Evolutionary conservation across 2,888 invertebrate genomes (phyloP).

Genomic region (Drosophila demipolita): DNA sequence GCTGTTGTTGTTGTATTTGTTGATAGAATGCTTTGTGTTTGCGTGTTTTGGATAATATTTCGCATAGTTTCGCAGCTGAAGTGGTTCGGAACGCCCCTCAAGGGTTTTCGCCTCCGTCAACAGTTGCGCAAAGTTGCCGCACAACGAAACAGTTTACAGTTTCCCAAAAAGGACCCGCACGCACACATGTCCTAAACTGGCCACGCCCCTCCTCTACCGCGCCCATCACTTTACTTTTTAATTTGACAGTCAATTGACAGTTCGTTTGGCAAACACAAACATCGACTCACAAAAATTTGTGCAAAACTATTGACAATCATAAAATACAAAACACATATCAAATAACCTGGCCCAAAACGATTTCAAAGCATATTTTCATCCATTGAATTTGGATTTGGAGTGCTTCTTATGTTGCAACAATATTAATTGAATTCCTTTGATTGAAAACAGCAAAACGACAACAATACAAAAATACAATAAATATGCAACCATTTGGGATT

Average conservation of each 20-base stretch:
- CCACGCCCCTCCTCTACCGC: constrained; percentile 12
- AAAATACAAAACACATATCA: constrained; percentile 59
- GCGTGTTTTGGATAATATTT: constrained; percentile 68
- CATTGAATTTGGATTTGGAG: constrained; percentile 16
- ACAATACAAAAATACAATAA: background rate
- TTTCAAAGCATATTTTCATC: constrained; percentile 42
- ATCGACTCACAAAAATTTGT: constrained; percentile 49
- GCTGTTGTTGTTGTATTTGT: constrained; percentile 4
- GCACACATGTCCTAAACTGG: constrained; percentile 23
- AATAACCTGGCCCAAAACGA: constrained; percentile 63
- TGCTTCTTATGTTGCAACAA: constrained; percentile 35
- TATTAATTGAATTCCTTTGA: constrained; percentile 57
- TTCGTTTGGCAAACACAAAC: constrained; percentile 76
- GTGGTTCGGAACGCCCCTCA: constrained; percentile 48
- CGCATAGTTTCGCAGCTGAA: constrained; percentile 69
- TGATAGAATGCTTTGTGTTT: constrained; percentile 22
- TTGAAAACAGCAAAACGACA: constrained; percentile 14
- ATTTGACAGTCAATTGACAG: constrained; percentile 81
- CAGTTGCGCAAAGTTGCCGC: constrained; percentile 60
- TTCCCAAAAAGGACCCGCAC: constrained; percentile 49
- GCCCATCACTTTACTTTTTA: constrained; percentile 65
- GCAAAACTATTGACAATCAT: constrained; percentile 64
- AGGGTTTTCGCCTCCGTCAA: constrained; percentile 31
- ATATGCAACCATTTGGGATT: constrained; percentile 13
- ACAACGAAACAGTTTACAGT: constrained; percentile 64